Base-by-base conservation (phyloP, 2,888 invertebrate genomes). In the Callimorpha dominula region DNA sequence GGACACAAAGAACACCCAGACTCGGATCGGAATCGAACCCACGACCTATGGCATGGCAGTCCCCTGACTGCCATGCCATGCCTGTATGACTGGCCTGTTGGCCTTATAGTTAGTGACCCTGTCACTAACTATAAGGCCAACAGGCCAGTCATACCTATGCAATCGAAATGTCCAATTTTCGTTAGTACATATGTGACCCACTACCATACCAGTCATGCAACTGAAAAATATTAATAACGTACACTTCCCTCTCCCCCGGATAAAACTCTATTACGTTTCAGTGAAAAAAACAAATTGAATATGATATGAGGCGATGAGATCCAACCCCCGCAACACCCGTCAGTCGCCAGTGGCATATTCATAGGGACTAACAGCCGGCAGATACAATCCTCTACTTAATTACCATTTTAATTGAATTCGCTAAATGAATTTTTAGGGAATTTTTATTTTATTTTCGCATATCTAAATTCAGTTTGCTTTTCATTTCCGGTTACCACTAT, bases 361-460 rank as follows among this genome's bases (percentile, higher is more conserved):
- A 83, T 80, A 76, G 76, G 75, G 75, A 72, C 76, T 82, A 83
- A 87, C 85, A 81, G 76, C 80, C 79, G 67, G 66, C 73, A 78
- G 85, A 81, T 83, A 86, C 85, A 80, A 86, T 80, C 81, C 79
- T 72, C 78, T 73, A 81, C 76, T 86, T 84, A 85, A 92, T 91
- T 90, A 89, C 81, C 89, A 91, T 91, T 88, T 90, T 88, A 91
- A 92, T 92, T 90, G 89, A 89, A 89, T 86, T 81, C 83, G 80
- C 69, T 54, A 81, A 87, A 87, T 85, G 81, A 81, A 83, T 85
- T 82, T 81, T 75, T 71, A 31, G 65, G 67, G 17, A 70, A 68
- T 78, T 78, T 78, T 74, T 65, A 73, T 75, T 78, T 68, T 68
- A 68, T 76, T 72, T 72, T 73, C 73, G 66, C 62, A 50, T 17